phyloP scores from a whole-genome alignment of 2,888 invertebrate genomes.

The Poecilobothrus nobilitatus region DNA sequence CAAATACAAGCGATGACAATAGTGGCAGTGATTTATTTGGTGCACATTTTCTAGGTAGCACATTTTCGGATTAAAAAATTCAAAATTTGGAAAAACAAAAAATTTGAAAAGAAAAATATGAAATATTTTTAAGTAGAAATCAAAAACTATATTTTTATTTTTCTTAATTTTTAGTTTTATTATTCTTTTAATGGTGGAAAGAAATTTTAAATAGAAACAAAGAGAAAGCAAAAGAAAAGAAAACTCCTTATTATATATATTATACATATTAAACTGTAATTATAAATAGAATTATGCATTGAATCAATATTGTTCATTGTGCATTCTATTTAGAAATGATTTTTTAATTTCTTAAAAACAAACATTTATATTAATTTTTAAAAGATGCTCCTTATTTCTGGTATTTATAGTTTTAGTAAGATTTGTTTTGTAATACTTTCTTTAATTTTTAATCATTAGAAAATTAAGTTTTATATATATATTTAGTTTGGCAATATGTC shows the following conservation, averaged over 20 bases:
- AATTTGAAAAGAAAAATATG: not conserved
- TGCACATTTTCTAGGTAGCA: conserved; percentile 9
- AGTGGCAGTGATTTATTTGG: conserved; percentile 5
- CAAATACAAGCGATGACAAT: conserved; percentile 4
- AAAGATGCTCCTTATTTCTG: conserved; percentile 1
- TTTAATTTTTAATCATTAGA: not conserved
- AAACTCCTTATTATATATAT: not conserved
- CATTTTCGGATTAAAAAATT: conserved; percentile 4
- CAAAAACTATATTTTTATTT: no score
- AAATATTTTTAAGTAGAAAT: no score
- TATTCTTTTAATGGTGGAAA: no score
- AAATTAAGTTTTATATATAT: no score
- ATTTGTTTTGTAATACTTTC: not conserved
- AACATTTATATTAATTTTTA: not conserved
- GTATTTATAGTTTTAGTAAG: conserved; percentile 3
- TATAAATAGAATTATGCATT: no score
- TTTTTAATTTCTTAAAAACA: no score
- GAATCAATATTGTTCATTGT: no score
- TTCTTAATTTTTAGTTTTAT: no score
- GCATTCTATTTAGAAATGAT: no score
- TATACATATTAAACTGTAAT: not conserved
- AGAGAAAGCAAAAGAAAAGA: not conserved
- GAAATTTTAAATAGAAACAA: no score
- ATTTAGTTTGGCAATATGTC: not conserved
- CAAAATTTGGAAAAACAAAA: not conserved